phyloP scores from a whole-genome alignment of 2,888 invertebrate genomes.

The Aricia artaxerxes region DNA sequence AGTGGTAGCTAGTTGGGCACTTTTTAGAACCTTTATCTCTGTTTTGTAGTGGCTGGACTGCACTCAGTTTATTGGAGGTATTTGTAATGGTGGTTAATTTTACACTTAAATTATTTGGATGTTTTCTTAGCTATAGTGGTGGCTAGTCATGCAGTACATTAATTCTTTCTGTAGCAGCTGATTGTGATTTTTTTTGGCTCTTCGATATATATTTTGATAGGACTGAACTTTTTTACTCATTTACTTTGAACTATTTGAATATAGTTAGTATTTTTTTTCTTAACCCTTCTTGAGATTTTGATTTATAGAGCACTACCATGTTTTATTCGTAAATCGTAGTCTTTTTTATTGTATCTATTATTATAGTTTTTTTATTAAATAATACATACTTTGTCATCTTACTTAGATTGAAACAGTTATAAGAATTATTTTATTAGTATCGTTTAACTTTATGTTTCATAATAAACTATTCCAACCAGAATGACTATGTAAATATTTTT shows the following conservation, averaged over 20 bases:
- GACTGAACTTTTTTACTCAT: background rate
- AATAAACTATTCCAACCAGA: background rate
- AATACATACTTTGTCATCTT: too few relatives aligned
- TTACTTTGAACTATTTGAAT: background rate
- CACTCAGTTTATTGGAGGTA: background rate
- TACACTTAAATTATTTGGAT: background rate
- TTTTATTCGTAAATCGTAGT: too few relatives aligned
- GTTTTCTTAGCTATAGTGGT: background rate
- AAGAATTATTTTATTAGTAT: too few relatives aligned
- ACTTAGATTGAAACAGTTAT: too few relatives aligned
- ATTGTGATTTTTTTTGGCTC: background rate
- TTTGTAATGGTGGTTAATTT: background rate
- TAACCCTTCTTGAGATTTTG: background rate
- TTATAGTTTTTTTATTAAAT: too few relatives aligned
- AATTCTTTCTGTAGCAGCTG: background rate
- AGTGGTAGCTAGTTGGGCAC: constrained; percentile 32
- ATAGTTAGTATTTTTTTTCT: background rate
- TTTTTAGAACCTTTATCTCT: constrained; percentile 13
- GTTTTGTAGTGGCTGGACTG: background rate
- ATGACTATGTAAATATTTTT: background rate
- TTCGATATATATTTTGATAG: background rate
- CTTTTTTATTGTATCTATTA: too few relatives aligned
- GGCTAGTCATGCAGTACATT: background rate
- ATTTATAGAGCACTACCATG: background rate
- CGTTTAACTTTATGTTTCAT: too few relatives aligned